Evolutionary conservation across 2,113 vertebrate genomes (phyloP).

Genomic region (Macheiramphus alcinus): DNA sequence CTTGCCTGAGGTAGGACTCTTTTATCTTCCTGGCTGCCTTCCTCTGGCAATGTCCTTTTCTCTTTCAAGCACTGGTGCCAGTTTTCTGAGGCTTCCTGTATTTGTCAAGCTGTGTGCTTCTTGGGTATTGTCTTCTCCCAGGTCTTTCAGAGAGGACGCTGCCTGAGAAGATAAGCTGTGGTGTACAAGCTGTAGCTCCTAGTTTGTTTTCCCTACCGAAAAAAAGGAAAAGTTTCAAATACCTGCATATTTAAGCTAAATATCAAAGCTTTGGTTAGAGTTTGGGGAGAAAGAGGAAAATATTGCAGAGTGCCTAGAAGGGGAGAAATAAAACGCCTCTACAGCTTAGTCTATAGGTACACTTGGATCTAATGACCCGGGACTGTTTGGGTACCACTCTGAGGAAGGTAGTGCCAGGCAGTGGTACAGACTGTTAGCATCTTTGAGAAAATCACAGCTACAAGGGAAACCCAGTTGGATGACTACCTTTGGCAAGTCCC

Average conservation of each 20-base stretch:
- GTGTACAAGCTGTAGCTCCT: not conserved
- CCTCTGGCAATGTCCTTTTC: not conserved
- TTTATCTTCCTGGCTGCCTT: not conserved
- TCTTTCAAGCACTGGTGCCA: not conserved
- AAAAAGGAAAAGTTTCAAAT: not conserved
- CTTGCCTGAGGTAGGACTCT: not conserved
- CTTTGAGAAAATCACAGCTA: not conserved
- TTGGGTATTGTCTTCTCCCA: not conserved
- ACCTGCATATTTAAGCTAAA: not conserved
- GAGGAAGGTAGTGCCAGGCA: not conserved
- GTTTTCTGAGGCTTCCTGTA: not conserved
- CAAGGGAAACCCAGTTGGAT: not conserved
- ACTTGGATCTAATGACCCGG: not conserved
- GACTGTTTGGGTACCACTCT: not conserved
- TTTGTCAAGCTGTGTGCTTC: not conserved
- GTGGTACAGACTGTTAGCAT: not conserved
- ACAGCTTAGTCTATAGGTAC: not conserved
- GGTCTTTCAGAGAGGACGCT: not conserved
- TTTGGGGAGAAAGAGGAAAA: not conserved
- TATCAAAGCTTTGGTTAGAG: not conserved
- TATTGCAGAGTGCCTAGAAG: not conserved
- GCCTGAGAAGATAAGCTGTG: not conserved
- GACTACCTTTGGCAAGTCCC: not conserved
- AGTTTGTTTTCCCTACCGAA: not conserved
- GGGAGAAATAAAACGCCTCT: not conserved